Conservation (phyloP, 2,797 vertebrate genomes). For the Helarctos malayanus region DNA sequence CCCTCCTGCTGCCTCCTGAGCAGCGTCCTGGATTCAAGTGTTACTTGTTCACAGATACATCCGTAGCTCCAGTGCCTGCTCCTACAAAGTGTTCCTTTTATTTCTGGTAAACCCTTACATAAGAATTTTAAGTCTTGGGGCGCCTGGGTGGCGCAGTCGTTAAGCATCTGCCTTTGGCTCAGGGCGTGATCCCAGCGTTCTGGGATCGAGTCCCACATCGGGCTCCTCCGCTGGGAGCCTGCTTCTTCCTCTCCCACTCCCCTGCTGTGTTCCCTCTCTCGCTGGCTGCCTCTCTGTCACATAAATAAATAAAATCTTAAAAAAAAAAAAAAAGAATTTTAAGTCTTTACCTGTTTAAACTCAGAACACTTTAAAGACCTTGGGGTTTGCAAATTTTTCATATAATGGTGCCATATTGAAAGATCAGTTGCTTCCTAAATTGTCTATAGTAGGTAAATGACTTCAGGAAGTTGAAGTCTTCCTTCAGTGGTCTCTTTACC, state of each 20-base stretch:
- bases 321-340: neutral
- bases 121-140: neutral
- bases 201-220: no score
- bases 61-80: neutral
- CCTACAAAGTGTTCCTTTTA: neutral
- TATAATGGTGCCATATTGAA: neutral
- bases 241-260: no score
- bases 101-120: neutral
- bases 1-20: neutral
- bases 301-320: no score
- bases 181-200: no score
- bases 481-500: neutral
- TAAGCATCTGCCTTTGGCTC: no score
- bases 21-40: neutral
- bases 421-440: neutral
- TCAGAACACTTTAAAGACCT: slow-evolving; percentile 14
- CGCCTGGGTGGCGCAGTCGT: no score
- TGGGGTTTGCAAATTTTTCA: neutral
- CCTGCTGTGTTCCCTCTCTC: no score
- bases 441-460: neutral
- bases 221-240: no score
- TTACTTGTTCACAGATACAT: neutral
- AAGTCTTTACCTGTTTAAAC: neutral
- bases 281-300: no score
- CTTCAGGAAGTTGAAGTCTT: neutral